These are phyloP conservation scores for Bombus difficillimus DNA, from an alignment of 1,140 invertebrate species.

Conservation along the genomic window DNA sequence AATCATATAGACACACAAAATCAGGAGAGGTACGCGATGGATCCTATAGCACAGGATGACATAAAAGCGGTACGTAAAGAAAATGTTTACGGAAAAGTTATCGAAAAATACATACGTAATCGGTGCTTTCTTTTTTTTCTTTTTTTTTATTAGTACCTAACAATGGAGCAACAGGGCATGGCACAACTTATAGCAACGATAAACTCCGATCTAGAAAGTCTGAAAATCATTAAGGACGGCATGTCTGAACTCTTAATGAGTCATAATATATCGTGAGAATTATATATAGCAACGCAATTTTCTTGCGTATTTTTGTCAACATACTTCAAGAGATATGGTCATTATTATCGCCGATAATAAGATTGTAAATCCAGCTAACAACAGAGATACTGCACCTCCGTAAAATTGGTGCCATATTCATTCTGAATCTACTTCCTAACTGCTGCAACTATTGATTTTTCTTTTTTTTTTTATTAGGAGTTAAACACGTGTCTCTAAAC, in stretches of 20 bases:
- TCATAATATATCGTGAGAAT: conserved; percentile 70
- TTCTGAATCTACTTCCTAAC: conserved; percentile 1
- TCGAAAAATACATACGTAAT: not conserved
- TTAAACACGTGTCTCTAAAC: not conserved
- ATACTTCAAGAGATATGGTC: conserved; percentile 7
- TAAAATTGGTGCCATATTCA: conserved; percentile 47
- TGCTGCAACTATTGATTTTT: not conserved
- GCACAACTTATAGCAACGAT: conserved; percentile 91
- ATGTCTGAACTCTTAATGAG: conserved; percentile 83
- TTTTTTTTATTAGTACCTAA: conserved; percentile 85
- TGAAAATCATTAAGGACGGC: conserved; percentile 92
- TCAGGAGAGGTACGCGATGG: conserved; percentile 85
- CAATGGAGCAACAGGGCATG: conserved; percentile 93
- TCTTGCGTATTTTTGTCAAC: conserved; percentile 7
- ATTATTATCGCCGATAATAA: conserved; percentile 5
- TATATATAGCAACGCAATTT: conserved; percentile 52
- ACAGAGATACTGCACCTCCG: conserved; percentile 6
- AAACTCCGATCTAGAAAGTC: conserved; percentile 88
- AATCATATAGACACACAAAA: conserved; percentile 83
- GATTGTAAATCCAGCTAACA: not conserved
- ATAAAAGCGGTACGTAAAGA: conserved; percentile 84
- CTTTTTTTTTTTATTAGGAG: not conserved
- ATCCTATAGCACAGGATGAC: conserved; percentile 85
- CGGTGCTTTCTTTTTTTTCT: not conserved
- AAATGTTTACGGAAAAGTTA: not conserved